Conservation (phyloP, 2,113 vertebrate genomes). For the Tragelaphus buxtoni region DNA sequence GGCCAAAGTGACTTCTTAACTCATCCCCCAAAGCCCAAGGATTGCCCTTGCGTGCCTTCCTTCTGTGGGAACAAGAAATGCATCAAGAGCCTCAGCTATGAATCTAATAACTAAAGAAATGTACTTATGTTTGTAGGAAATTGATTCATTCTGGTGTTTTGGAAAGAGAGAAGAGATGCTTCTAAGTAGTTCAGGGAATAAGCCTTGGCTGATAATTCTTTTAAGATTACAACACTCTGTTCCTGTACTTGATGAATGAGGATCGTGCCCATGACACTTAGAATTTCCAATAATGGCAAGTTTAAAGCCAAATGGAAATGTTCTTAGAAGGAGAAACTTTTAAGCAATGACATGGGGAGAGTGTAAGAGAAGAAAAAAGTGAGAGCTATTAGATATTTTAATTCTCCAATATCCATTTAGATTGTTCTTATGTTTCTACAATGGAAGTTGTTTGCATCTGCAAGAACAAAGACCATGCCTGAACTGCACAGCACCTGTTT, state of each 20-base stretch:
- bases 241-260: not conserved
- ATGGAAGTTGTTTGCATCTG: not conserved
- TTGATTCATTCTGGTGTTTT: not conserved
- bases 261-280: not conserved
- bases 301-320: not conserved
- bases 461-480: not conserved
- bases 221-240: not conserved
- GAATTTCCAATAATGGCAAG: not conserved
- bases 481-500: not conserved
- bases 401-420: not conserved
- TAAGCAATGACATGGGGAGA: not conserved
- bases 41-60: not conserved
- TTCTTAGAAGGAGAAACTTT: not conserved
- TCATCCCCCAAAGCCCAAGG: not conserved
- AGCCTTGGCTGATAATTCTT: not conserved
- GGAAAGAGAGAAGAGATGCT: not conserved
- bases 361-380: not conserved
- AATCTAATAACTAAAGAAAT: not conserved
- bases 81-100: not conserved
- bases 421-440: not conserved
- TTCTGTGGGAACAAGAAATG: not conserved
- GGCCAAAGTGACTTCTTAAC: not conserved
- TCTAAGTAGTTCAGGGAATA: not conserved
- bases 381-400: not conserved
- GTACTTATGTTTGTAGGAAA: not conserved